Percentiles rank a stretch among this genome's conserved stretches.
These are phyloP conservation scores for Esox lucius DNA, from an alignment of 2,797 vertebrate genomes.

Conservation along the genomic window DNA sequence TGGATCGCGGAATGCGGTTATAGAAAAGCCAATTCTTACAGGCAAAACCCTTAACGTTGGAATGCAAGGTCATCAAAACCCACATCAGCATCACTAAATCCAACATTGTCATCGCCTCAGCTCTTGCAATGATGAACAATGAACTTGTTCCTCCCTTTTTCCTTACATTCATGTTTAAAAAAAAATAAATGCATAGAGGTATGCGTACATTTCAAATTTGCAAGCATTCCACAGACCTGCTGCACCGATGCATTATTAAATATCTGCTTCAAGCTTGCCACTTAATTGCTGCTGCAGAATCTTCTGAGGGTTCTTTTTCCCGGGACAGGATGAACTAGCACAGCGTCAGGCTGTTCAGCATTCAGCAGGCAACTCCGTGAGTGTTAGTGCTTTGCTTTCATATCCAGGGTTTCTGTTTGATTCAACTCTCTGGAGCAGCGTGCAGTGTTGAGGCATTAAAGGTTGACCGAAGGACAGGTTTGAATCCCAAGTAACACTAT, in stretches of 20 bases:
- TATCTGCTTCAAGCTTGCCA: slow-evolving; percentile 12
- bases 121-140: slow-evolving; percentile 34
- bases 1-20: no score
- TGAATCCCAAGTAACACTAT: no score
- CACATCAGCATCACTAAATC: not conserved
- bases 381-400: not conserved
- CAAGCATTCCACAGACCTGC: slow-evolving; percentile 29
- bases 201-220: slow-evolving; percentile 49
- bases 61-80: not conserved
- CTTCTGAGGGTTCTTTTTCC: slow-evolving; percentile 28
- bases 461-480: no score
- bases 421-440: no score
- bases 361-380: not conserved
- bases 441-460: no score
- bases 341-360: not conserved
- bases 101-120: not conserved
- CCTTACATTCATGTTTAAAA: slow-evolving; percentile 38
- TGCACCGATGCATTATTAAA: slow-evolving; percentile 61
- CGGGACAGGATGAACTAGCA: not conserved
- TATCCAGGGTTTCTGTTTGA: not conserved
- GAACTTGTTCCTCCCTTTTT: slow-evolving; percentile 32
- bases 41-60: no score
- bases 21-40: no score
- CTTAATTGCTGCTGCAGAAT: slow-evolving; percentile 45
- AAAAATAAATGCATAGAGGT: slow-evolving; percentile 37